Evolutionary conservation across 2,888 invertebrate species (phyloP).

Genomic region (Eumacrocentrus americanus): DNA sequence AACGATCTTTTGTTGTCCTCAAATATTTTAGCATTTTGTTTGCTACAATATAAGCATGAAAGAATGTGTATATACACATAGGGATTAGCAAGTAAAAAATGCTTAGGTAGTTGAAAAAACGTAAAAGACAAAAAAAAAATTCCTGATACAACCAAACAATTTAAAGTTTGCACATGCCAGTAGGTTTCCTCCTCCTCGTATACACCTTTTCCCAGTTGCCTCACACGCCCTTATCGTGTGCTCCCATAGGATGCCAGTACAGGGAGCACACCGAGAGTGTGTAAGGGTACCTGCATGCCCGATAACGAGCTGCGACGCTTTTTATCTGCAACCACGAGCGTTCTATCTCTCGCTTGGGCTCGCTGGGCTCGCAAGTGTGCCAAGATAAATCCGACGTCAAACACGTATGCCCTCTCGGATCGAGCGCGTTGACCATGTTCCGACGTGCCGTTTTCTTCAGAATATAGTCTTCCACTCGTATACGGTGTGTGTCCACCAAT

Average conservation of each 20-base stretch:
- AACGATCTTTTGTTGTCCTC: neutral
- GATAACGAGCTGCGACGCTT: conserved; percentile 36
- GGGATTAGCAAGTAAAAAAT: neutral
- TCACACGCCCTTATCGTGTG: conserved; percentile 11
- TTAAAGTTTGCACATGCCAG: conserved; percentile 3
- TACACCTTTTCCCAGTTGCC: conserved; percentile 2
- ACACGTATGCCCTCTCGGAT: too few relatives aligned
- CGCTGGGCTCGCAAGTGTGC: conserved; percentile 5
- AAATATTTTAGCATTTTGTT: neutral
- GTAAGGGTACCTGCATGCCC: conserved; percentile 39
- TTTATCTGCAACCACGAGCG: conserved; percentile 26
- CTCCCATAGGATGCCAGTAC: conserved; percentile 14
- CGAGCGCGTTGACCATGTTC: conserved; percentile 14
- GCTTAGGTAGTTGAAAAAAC: neutral
- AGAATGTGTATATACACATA: neutral
- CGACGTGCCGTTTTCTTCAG: neutral
- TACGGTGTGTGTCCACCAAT: too few relatives aligned
- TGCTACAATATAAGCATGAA: too few relatives aligned
- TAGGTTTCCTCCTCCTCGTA: neutral
- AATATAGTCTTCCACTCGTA: neutral
- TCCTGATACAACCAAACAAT: conserved; percentile 5
- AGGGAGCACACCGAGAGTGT: too few relatives aligned
- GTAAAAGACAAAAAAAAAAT: conserved; percentile 30
- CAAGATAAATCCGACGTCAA: conserved; percentile 19
- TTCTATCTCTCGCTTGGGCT: conserved; percentile 8